Evolutionary conservation across 2,113 vertebrate genomes (phyloP).

Genomic region (Halcyon malimbica): DNA sequence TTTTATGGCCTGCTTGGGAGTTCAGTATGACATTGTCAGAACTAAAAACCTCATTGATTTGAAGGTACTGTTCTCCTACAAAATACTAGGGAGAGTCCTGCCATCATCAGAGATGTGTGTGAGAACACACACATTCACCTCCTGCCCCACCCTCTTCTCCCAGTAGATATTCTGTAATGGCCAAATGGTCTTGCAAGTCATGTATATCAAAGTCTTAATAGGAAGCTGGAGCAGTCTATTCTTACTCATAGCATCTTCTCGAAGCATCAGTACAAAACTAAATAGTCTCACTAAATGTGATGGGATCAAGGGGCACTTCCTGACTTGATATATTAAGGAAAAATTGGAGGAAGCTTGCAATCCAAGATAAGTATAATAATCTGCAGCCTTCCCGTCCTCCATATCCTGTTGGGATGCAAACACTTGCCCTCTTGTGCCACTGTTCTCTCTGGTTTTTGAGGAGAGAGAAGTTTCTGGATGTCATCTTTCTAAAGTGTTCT

Average conservation of each 20-base stretch:
- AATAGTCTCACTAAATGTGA: neutral
- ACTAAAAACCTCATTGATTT: neutral
- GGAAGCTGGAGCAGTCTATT: neutral
- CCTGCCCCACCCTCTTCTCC: neutral
- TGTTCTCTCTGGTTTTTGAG: neutral
- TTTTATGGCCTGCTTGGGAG: neutral
- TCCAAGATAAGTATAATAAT: neutral
- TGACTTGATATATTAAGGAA: neutral
- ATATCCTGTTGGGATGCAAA: neutral
- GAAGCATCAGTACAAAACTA: neutral
- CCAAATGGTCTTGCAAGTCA: neutral
- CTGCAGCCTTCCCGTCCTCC: neutral
- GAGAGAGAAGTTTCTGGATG: neutral
- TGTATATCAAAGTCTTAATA: neutral
- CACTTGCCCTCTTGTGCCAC: neutral
- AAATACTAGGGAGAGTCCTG: neutral
- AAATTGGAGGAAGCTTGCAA: neutral
- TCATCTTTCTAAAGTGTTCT: neutral
- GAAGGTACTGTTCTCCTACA: rapidly evolving
- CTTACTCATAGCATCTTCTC: neutral
- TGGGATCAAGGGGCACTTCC: neutral
- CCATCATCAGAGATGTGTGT: neutral
- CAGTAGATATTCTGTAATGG: neutral
- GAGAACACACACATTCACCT: neutral
- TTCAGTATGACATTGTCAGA: neutral